phyloP scores from a whole-genome alignment of 2,888 invertebrate species.

The Macrosiphum euphorbiae region DNA sequence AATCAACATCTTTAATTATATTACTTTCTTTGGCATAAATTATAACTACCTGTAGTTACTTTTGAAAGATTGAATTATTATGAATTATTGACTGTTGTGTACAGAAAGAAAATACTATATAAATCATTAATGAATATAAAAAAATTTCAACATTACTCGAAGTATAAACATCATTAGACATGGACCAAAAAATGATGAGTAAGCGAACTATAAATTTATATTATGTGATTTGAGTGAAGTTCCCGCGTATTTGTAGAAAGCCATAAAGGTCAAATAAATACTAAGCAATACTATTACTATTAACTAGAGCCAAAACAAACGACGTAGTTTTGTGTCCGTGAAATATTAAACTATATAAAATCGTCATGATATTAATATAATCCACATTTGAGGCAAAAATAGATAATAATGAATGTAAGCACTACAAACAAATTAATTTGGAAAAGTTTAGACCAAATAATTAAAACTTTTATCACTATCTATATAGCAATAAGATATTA shows the following conservation, averaged over 20 bases:
- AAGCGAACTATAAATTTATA: neutral
- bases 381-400: neutral
- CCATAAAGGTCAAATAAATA: neutral
- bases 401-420: no score
- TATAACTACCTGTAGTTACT: neutral
- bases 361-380: constrained; percentile 6
- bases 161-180: neutral
- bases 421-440: neutral
- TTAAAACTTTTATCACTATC: neutral
- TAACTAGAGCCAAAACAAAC: neutral
- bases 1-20: neutral
- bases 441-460: neutral
- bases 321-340: neutral
- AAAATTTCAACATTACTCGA: neutral
- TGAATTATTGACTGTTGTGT: neutral
- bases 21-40: neutral
- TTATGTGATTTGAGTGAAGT: neutral
- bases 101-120: neutral
- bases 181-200: neutral
- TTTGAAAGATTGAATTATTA: neutral
- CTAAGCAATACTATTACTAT: neutral
- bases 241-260: neutral
- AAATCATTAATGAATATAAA: neutral
- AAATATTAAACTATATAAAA: neutral
- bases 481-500: neutral